Conservation (phyloP, 2,797 vertebrate species). For the Rhincodon typus region DNA sequence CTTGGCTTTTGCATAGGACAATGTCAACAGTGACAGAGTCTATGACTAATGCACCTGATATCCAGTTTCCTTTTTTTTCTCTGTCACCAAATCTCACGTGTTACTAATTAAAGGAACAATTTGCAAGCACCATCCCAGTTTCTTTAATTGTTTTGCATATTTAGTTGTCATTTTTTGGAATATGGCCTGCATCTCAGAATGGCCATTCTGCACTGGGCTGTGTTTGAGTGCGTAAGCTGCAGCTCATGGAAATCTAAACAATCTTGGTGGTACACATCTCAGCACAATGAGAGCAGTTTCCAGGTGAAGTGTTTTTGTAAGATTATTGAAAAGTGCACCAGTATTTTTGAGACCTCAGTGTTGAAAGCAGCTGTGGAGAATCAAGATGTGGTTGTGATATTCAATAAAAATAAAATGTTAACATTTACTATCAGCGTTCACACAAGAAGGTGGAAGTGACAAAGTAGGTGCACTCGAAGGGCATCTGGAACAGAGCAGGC, state of each 20-base stretch:
- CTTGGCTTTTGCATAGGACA: not conserved
- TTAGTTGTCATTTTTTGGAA: not conserved
- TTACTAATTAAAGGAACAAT: too few species aligned
- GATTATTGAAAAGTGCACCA: not conserved
- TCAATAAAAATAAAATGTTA: not conserved
- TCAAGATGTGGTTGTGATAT: not conserved
- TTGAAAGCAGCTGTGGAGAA: not conserved
- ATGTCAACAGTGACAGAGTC: not conserved
- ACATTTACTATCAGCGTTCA: not conserved
- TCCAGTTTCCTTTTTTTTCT: not conserved
- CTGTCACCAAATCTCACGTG: too few species aligned
- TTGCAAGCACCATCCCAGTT: too few species aligned
- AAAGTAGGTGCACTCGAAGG: not conserved
- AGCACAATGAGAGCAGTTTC: too few species aligned
- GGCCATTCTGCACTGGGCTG: not conserved
- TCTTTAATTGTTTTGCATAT: not conserved
- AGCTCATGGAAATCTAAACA: not conserved
- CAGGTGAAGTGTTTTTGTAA: not conserved
- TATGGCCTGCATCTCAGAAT: not conserved
- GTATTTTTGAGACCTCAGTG: not conserved
- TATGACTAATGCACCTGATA: not conserved
- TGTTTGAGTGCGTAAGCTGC: too few species aligned
- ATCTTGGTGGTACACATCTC: not conserved
- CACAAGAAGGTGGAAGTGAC: not conserved
- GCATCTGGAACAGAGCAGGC: not conserved